Evolutionary conservation across 1,140 invertebrate genomes (phyloP).

Genomic region (Spodoptera frugiperda): DNA sequence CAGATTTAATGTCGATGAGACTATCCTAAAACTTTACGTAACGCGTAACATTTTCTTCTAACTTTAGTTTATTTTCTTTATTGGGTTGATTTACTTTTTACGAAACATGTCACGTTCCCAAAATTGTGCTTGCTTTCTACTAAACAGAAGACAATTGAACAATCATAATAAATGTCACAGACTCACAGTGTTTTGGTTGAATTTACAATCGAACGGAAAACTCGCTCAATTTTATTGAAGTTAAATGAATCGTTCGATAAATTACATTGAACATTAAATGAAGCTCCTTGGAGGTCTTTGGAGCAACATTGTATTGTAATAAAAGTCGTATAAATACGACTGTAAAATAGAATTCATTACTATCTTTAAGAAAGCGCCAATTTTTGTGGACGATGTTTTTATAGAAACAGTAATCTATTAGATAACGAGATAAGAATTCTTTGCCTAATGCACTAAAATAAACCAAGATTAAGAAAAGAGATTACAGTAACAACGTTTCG

Average conservation of each 20-base stretch:
- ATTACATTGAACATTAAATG: slow-evolving; percentile 14
- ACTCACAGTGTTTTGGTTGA: slow-evolving; percentile 22
- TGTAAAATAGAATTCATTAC: no score
- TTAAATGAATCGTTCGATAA: slow-evolving; percentile 12
- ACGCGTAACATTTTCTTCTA: no score
- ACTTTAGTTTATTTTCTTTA: no score
- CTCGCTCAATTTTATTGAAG: slow-evolving; percentile 8
- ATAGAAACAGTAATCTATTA: neutral
- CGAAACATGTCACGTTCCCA: no score
- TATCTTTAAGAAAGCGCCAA: no score
- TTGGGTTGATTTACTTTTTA: no score
- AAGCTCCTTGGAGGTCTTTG: neutral
- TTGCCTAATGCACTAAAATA: neutral
- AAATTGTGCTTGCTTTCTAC: no score
- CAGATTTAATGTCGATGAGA: neutral
- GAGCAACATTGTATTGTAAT: no score
- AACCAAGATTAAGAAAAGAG: slow-evolving; percentile 16
- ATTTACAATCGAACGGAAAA: slow-evolving; percentile 14
- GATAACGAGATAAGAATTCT: slow-evolving; percentile 1
- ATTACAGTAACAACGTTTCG: neutral
- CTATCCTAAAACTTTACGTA: no score
- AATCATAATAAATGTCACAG: slow-evolving; percentile 14
- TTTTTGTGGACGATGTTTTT: no score
- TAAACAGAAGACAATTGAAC: slow-evolving; percentile 9
- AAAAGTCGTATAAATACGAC: no score